phyloP scores from a whole-genome alignment of 2,888 invertebrate species.

The Mactromeris polynyma region DNA sequence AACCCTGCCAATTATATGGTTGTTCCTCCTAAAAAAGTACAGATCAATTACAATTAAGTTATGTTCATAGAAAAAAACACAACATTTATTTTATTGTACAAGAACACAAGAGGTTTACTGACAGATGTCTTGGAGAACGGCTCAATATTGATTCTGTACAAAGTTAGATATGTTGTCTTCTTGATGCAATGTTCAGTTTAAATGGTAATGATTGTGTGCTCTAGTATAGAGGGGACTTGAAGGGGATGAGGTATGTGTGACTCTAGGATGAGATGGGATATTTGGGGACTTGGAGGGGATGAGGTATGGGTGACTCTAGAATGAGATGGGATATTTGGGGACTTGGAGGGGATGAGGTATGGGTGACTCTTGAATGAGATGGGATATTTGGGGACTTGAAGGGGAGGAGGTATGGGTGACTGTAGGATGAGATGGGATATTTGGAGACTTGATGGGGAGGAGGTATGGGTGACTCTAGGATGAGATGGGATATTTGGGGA shows the following conservation, averaged over 20 bases:
- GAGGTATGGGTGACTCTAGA: no score
- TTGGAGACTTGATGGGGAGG: no score
- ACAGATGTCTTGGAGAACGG: neutral
- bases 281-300: no score
- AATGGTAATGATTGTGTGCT: neutral
- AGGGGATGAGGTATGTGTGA: neutral
- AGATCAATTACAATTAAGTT: constrained; percentile 17
- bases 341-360: no score
- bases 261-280: no score
- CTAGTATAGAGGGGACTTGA: neutral
- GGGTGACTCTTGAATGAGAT: no score
- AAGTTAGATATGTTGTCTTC: neutral
- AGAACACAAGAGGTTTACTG: neutral
- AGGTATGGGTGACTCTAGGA: no score
- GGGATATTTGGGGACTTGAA: no score
- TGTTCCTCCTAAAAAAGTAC: neutral
- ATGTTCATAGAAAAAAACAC: constrained; percentile 13
- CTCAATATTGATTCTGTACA: neutral
- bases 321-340: no score
- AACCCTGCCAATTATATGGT: neutral
- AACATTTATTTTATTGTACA: constrained; percentile 17
- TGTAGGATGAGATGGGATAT: no score
- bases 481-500: no score
- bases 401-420: no score
- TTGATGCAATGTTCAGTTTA: neutral